Base-by-base conservation (phyloP, 2,888 invertebrate species). In the Erebia palarica region DNA sequence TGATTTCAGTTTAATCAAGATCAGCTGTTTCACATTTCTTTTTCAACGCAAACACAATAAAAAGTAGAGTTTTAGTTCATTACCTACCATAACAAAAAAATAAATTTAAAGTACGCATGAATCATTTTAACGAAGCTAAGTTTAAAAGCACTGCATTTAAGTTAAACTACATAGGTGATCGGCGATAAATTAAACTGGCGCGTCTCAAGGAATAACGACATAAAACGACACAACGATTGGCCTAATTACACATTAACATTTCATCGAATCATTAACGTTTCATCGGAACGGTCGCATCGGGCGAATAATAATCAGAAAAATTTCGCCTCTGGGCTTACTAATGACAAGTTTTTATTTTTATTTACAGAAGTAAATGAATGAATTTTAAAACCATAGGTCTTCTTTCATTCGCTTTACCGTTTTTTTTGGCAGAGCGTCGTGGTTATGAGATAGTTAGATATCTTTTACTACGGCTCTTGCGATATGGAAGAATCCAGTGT, bases 181-280 rank as follows among this genome's bases (percentile, higher is more conserved):
- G 51, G 67, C 44, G 70, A 69, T 70, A 69, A 66, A 73, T 78
- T 78, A 80, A 81, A 79, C 77, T 68, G 73, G 76, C 77, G 77
- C 80, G 77, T 71, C 71, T 73, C 76, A 78, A 78, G 78, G 69
- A 71, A 77, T 76, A 61, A 79, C 77, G 78, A 79, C 79, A 79
- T 78, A 75, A 76, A 79, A 75, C 77, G 73, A 75, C 68, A 79
- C 83, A n/a, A n/a, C 78, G 78, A 75, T 76, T 81, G 85, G 80
- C 86, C 86, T 78, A 83, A 85, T 85, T 86, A 82, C 73, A 71
- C 51, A 68, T 70, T 71, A 78, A 77, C 82, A 80, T 85, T 76
- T 68, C 68, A 64, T 69, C 53, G 47, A 36, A 36, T 36, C 36
- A 36, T 36, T 36, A 78, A 77, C 82, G 80, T 85, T 76, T 68